Conservation (phyloP, 2,888 invertebrate genomes). For the Phanerotoma sp. region DNA sequence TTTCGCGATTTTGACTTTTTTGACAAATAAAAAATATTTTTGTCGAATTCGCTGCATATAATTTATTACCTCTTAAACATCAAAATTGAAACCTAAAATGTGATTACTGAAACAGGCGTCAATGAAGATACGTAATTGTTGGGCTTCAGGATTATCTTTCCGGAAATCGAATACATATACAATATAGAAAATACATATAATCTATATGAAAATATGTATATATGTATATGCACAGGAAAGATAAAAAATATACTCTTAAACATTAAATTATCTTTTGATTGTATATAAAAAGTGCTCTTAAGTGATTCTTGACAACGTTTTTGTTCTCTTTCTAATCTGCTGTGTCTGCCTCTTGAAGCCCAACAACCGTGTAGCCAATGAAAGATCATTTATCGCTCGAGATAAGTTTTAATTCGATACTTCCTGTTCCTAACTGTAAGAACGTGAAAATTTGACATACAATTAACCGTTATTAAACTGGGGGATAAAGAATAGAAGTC, state of each 20-base stretch:
- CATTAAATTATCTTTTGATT: not conserved
- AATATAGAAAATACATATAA: no score
- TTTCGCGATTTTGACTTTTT: no score
- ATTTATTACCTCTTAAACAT: no score
- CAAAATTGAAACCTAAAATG: no score
- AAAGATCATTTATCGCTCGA: slow-evolving; percentile 26
- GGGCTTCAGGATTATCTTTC: no score
- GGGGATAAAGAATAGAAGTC: no score
- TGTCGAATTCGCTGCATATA: no score
- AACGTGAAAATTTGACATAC: slow-evolving; percentile 32
- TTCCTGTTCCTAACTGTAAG: slow-evolving; percentile 40
- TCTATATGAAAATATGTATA: not conserved
- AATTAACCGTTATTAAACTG: not conserved
- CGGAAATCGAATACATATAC: no score
- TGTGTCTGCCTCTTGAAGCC: slow-evolving; percentile 5
- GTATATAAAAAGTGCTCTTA: not conserved
- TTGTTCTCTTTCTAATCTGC: not conserved
- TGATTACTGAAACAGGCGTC: no score
- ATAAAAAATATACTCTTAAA: not conserved
- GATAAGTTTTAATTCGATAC: slow-evolving; percentile 50
- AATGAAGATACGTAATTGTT: no score
- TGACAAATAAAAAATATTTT: no score
- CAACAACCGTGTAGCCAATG: slow-evolving; percentile 11
- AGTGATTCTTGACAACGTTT: not conserved
- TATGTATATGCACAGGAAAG: not conserved